Conservation (phyloP, 2,113 vertebrate species). For the Macrotus californicus region DNA sequence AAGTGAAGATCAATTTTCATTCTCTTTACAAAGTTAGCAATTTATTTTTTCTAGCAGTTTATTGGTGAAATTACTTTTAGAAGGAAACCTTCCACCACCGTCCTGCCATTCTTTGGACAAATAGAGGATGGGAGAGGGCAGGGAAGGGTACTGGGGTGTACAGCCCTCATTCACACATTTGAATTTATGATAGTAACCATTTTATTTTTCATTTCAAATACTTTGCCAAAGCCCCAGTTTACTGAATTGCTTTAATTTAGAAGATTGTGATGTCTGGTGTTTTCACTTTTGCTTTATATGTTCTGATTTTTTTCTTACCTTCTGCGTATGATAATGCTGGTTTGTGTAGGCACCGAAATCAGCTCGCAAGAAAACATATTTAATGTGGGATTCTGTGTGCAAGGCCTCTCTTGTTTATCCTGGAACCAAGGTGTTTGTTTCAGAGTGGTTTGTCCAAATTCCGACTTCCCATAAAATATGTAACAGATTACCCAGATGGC, state of each 20-base stretch:
- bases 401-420: slow-evolving; percentile 67
- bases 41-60: background rate
- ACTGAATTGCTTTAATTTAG: slow-evolving; percentile 10
- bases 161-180: background rate
- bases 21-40: background rate
- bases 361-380: slow-evolving; percentile 3
- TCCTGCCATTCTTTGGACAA: background rate
- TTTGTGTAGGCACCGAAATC: slow-evolving; percentile 39
- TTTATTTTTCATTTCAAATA: slow-evolving; percentile 37
- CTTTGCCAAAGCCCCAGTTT: background rate
- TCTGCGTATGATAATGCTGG: background rate
- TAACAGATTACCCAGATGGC: slow-evolving; percentile 79
- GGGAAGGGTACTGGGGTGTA: background rate
- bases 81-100: background rate
- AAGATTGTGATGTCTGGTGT: background rate
- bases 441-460: slow-evolving; percentile 75
- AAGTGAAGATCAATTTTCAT: slow-evolving; percentile 4
- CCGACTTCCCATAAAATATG: slow-evolving; percentile 76
- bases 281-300: background rate
- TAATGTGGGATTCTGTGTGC: slow-evolving; percentile 34
- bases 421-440: slow-evolving; percentile 72
- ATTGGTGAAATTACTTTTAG: slow-evolving; percentile 13
- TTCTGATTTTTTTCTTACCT: background rate
- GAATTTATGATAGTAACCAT: background rate
- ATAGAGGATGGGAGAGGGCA: background rate